Percentiles rank a stretch among this genome's conserved stretches.
phyloP scores from a whole-genome alignment of 2,888 invertebrate genomes.

The Euplagia quadripunctaria region DNA sequence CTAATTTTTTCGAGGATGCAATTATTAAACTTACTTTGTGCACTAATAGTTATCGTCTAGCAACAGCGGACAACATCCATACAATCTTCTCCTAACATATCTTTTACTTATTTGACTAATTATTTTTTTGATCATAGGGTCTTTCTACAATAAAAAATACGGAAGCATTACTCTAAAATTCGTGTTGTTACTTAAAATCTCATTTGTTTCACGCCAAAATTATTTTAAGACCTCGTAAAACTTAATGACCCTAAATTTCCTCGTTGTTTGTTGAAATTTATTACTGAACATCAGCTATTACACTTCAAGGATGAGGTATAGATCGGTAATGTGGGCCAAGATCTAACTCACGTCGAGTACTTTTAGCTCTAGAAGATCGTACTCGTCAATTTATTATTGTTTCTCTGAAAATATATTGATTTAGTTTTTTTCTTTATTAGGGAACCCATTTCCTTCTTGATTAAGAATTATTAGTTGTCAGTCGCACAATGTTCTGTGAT shows the following conservation, averaged over 20 bases:
- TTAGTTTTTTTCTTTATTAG: not conserved
- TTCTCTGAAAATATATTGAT: not conserved
- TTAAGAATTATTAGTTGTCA: slow-evolving; percentile 28
- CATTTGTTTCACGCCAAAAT: slow-evolving; percentile 25
- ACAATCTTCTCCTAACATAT: not conserved
- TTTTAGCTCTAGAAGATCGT: not conserved
- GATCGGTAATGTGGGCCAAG: not conserved
- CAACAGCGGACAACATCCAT: not conserved
- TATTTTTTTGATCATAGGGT: not conserved
- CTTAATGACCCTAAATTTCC: slow-evolving; percentile 14
- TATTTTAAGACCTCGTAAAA: slow-evolving; percentile 27
- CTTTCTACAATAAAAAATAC: slow-evolving; percentile 10
- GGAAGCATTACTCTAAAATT: slow-evolving; percentile 17
- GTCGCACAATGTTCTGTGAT: slow-evolving; percentile 27
- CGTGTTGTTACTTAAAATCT: slow-evolving; percentile 15
- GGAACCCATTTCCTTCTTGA: slow-evolving; percentile 1
- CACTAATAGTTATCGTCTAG: not conserved
- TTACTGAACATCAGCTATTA: slow-evolving; percentile 22
- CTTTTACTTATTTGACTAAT: not conserved
- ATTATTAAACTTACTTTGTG: not conserved
- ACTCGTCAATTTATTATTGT: too few species aligned
- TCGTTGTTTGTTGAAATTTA: slow-evolving; percentile 21
- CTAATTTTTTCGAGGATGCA: too few species aligned
- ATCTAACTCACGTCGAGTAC: not conserved
- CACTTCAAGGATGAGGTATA: slow-evolving; percentile 15